Evolutionary conservation across 53 echinoderm and acorn worm genomes (phyloP), one percentile per base, ranked within the genome.

Genomic region (Luidia sarsii): DNA sequence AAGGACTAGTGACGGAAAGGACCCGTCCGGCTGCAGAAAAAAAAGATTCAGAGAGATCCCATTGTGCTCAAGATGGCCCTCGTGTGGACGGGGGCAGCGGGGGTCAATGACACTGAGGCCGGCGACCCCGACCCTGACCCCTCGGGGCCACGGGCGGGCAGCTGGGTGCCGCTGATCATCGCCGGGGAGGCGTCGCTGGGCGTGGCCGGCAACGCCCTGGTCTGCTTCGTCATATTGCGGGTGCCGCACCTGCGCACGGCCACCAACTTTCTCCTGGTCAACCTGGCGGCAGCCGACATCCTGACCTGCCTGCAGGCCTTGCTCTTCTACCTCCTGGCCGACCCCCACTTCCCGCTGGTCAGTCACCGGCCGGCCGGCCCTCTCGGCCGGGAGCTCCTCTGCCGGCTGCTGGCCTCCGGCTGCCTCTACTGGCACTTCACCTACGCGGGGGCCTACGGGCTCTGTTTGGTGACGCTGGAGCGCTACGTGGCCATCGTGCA

Each of bases 401-500:
- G 67, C 45, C 43, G 67, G 14, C 27, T 67, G 18, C 23, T 67
- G 43, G 46, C 45, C 41, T 67, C 67, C 24, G 39, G 33, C 7
- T 67, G 7, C 33, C 7, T 67, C 0, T n/a, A 7, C 2, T 67
- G 45, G 67, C 7, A 14, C 24, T 67, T 67, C 45, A 24, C 15
- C 45, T 67, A 67, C 53, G 25, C 22, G 23, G 50, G 59, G 18
- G 75, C 45, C 3, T 75, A 75, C 45, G 60, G 61, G 24, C 75
- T 75, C 1, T 75, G 75, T 29, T 75, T 75, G 24, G 75, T 75
- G 7, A 75, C 75, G 18, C 38, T 43, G 2, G 75, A 75, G 34
- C 39, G 60, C 32, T 75, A 75, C 33, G 21, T 75, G 22, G 60
- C 30, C 4, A 30, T 75, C 23, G 61, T 75, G 10, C 45, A 61